phyloP scores from a whole-genome alignment of 2,888 invertebrate genomes.

The Priocnemis perturbator region DNA sequence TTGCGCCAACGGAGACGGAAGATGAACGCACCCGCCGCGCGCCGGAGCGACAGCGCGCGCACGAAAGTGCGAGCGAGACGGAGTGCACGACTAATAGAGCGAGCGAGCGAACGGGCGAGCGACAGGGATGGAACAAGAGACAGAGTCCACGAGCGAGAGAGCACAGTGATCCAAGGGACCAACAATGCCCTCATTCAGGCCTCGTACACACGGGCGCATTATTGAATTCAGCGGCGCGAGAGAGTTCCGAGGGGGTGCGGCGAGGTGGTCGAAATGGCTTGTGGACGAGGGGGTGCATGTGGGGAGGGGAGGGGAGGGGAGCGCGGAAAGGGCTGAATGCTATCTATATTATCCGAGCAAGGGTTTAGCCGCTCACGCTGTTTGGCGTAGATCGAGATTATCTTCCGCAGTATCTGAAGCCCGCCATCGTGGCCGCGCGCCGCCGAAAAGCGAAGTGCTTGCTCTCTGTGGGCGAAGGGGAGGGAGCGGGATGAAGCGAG shows the following conservation, averaged over 20 bases:
- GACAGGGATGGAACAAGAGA: slow-evolving; percentile 1
- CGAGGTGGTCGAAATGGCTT: slow-evolving; percentile 13
- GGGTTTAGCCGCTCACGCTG: slow-evolving; percentile 65
- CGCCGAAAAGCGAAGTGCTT: slow-evolving; percentile 72
- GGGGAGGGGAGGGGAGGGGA: slow-evolving; percentile 12
- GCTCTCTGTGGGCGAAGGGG: slow-evolving; percentile 25
- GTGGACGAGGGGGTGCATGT: slow-evolving; percentile 9
- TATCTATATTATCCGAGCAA: slow-evolving; percentile 73
- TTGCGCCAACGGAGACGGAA: not conserved
- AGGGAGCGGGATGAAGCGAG: slow-evolving; percentile 21
- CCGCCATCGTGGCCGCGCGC: slow-evolving; percentile 40
- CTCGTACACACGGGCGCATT: slow-evolving; percentile 63
- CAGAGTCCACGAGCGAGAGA: slow-evolving; percentile 17
- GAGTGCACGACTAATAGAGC: no score
- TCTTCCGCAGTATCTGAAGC: slow-evolving; percentile 60
- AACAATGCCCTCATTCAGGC: slow-evolving; percentile 68
- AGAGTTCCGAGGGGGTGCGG: slow-evolving; percentile 28
- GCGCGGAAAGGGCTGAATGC: slow-evolving; percentile 64
- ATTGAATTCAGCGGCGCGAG: slow-evolving; percentile 64
- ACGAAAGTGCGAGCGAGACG: no score
- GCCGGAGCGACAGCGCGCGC: not conserved
- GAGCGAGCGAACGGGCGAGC: no score
- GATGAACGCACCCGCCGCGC: not conserved
- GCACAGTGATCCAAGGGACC: slow-evolving; percentile 38
- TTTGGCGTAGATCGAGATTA: slow-evolving; percentile 75